Conservation (phyloP, 1,140 invertebrate species). For the Drosophila lini region DNA sequence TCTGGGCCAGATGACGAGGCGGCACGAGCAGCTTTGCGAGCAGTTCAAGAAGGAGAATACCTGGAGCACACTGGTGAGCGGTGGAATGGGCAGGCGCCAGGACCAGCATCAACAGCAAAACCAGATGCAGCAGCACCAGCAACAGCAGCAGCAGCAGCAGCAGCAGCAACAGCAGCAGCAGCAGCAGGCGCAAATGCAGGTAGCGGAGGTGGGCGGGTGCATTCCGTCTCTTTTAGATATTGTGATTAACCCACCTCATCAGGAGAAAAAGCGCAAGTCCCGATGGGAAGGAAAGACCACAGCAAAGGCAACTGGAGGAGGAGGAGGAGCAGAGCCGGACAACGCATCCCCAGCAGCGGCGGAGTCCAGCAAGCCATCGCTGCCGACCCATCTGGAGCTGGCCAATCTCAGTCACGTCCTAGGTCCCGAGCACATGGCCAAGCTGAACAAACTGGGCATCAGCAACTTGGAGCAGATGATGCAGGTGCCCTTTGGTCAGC, state of each 20-base stretch:
- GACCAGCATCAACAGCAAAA: conserved; percentile 22
- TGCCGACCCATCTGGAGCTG: conserved; percentile 85
- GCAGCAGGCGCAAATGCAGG: conserved; percentile 17
- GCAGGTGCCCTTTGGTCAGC: conserved; percentile 86
- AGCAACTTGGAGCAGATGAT: conserved; percentile 86
- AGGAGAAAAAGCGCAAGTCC: conserved; percentile 86
- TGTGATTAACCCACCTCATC: conserved; percentile 80
- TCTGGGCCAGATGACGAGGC: conserved; percentile 88
- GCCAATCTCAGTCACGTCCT: conserved; percentile 86
- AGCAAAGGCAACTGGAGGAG: conserved; percentile 11
- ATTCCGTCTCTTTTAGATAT: conserved; percentile 81
- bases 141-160: conserved; percentile 25
- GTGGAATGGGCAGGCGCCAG: conserved; percentile 46
- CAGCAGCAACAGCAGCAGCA: conserved; percentile 36
- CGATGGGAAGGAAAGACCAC: conserved; percentile 85
- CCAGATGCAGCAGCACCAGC: conserved; percentile 29
- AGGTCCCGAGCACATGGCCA: conserved; percentile 86
- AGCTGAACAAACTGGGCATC: conserved; percentile 86
- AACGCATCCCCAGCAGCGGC: background rate
- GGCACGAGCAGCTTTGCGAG: conserved; percentile 88
- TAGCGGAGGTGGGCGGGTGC: conserved; percentile 13
- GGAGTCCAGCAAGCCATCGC: conserved; percentile 1
- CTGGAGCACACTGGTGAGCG: conserved; percentile 51
- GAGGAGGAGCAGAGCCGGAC: background rate
- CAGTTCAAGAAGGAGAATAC: conserved; percentile 84